A percentile compares a stretch with the other conserved stretches of the same genome.
Conservation (phyloP, 2,888 invertebrate genomes). For the Hylaea fasciaria region DNA sequence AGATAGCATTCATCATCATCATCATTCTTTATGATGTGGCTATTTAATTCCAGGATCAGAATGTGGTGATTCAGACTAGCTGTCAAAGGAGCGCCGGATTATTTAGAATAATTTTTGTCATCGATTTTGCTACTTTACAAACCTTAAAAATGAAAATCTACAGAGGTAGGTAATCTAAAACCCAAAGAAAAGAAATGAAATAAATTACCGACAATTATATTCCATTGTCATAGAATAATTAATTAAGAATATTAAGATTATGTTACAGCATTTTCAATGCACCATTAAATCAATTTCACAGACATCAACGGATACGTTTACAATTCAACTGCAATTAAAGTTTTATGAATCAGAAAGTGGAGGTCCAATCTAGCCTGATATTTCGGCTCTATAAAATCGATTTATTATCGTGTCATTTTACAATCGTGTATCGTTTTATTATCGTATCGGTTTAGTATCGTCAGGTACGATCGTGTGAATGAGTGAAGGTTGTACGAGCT, state of each 20-base stretch:
- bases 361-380: conserved; percentile 7
- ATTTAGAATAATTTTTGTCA: too few relatives aligned
- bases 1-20: not conserved
- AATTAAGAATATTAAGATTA: not conserved
- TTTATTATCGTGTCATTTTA: conserved; percentile 36
- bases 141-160: too few relatives aligned
- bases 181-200: too few relatives aligned
- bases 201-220: too few relatives aligned
- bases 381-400: conserved; percentile 46
- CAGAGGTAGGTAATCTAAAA: too few relatives aligned
- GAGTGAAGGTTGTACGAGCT: conserved; percentile 32
- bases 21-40: too few relatives aligned
- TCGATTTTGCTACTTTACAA: too few relatives aligned
- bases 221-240: too few relatives aligned
- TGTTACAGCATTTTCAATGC: not conserved
- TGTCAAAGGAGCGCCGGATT: too few relatives aligned
- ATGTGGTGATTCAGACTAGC: too few relatives aligned
- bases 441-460: conserved; percentile 49
- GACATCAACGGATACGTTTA: conserved; percentile 18
- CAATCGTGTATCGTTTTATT: conserved; percentile 22
- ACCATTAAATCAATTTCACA: conserved; percentile 15
- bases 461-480: conserved; percentile 45
- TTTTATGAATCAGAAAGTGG: conserved; percentile 20
- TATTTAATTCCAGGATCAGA: too few relatives aligned
- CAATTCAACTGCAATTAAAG: conserved; percentile 19